Conservation (phyloP, 1,140 invertebrate species). For the Leptinotarsa defecta region DNA sequence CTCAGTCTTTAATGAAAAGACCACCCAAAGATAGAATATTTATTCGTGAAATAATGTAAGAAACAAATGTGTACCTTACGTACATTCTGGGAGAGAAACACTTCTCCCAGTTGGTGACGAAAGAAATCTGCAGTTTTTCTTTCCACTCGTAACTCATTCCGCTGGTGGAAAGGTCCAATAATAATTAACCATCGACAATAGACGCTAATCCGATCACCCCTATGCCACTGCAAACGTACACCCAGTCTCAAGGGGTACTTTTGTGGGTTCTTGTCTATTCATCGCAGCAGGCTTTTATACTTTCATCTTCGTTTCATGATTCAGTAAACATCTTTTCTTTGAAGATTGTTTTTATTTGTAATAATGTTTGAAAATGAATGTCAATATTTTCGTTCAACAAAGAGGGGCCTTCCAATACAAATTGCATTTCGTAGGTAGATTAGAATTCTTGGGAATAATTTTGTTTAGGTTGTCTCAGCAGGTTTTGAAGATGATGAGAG, state of each 20-base stretch:
- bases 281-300: conserved; percentile 21
- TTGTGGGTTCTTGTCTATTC: conserved; percentile 17
- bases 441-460: not conserved
- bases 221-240: conserved; percentile 10
- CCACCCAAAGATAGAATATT: too few relatives aligned
- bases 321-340: conserved; percentile 21
- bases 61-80: too few relatives aligned
- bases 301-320: conserved; percentile 15
- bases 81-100: too few relatives aligned
- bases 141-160: too few relatives aligned
- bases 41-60: too few relatives aligned
- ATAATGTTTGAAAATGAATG: conserved; percentile 16
- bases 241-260: conserved; percentile 20
- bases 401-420: not conserved
- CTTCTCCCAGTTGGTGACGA: too few relatives aligned
- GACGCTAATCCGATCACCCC: not conserved
- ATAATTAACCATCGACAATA: not conserved
- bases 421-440: not conserved
- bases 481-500: too few relatives aligned
- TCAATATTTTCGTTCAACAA: conserved; percentile 19
- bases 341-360: conserved; percentile 19
- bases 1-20: too few relatives aligned
- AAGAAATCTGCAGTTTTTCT: too few relatives aligned
- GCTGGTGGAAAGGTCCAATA: too few relatives aligned
- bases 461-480: not conserved